Base-by-base conservation (phyloP, 2,113 vertebrate species). In the Percopsis transmontana region DNA sequence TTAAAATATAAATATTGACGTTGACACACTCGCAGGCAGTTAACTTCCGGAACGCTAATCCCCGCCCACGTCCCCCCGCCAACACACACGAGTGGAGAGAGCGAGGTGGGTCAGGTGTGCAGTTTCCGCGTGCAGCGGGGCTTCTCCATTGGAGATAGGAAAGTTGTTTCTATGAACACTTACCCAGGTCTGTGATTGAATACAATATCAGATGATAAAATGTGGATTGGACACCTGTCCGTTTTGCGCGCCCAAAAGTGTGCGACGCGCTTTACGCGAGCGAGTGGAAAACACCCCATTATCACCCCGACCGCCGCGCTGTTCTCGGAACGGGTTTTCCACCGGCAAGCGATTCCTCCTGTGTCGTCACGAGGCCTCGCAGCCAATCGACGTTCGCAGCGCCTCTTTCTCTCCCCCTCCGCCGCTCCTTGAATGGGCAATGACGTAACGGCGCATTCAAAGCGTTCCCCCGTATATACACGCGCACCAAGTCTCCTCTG, bases 351-450 rank as follows among this genome's bases (percentile, higher is more conserved):
- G 80, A 76, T 79, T 90, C 82, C 77, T 79, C 57, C 67, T 66
- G 74, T 89, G 88, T 86, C 92, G 91, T 90, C 92, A 92, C 85
- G 67, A 82, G 76, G 70, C 80, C 54, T 47, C 58, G n/a, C 66
- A 62, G 83, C 94, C 94, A 93, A 90, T 91, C 91, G 66, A 70
- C 85, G 59, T 60, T 80, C 77, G 87, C 88, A 75, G 76, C 84
- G 76, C 75, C 65, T 63, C 52, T 79, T 56, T 23, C 58, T 42
- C 65, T 38, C 58, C 42, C 60, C 59, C 87, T 39, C n/a, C n/a
- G 92, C 91, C 93, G 91, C 91, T 94, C 96, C 95, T 92, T 95
- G 90, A 95, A 91, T 94, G 95, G 95, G 87, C 83, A 96, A 92
- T 95, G 95, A 98, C 95, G 95, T 95, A 40, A 87, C 82, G 88